Evolutionary conservation across 2,797 vertebrate genomes (phyloP).

Genomic region (Anniella stebbinsi): DNA sequence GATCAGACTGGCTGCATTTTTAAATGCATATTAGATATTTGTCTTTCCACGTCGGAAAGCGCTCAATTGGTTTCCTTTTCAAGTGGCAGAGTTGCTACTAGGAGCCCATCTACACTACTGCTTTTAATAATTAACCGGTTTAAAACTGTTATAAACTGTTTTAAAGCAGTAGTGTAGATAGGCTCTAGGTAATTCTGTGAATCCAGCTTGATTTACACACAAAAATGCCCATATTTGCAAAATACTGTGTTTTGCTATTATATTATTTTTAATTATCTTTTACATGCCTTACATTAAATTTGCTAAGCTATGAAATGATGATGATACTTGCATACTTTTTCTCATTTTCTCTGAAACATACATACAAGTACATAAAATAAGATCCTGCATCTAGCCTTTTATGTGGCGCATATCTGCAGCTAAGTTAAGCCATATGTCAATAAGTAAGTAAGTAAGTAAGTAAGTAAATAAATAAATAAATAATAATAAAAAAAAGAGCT

Average conservation of each 20-base stretch:
- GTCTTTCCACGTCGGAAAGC: neutral
- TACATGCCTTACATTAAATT: no score
- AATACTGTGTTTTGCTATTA: no score
- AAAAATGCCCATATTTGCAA: neutral
- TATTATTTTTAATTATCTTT: no score
- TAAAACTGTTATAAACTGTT: no score
- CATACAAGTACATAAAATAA: neutral
- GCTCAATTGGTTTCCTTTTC: neutral
- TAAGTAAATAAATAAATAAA: neutral
- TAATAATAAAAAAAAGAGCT: neutral
- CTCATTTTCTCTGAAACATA: neutral
- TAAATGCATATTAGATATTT: constrained; percentile 10
- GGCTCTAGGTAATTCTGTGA: neutral
- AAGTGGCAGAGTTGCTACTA: neutral
- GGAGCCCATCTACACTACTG: no score
- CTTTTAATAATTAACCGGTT: no score
- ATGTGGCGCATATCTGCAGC: neutral
- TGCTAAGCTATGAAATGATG: no score
- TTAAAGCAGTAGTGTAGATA: no score
- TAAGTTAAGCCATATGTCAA: neutral
- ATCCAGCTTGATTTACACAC: neutral
- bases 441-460: neutral
- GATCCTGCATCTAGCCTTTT: neutral
- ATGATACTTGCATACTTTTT: neutral
- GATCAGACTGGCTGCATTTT: neutral